These are phyloP conservation scores for Chrysopilus asiliformis DNA, from an alignment of 2,888 invertebrate species.

Conservation along the genomic window DNA sequence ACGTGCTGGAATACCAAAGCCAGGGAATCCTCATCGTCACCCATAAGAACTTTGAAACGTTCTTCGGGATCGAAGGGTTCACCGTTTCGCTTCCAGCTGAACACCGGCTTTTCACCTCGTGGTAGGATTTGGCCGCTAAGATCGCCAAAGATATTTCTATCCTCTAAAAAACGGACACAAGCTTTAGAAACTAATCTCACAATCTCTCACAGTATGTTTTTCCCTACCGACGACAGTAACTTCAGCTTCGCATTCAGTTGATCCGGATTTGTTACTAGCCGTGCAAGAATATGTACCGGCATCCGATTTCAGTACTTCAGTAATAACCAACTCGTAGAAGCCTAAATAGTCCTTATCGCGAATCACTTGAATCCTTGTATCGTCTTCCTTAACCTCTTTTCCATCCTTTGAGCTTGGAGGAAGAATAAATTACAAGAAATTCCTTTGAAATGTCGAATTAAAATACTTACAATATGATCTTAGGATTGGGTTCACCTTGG, in stretches of 20 bases:
- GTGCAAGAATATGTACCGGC: conserved; percentile 74
- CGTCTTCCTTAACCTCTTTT: conserved; percentile 51
- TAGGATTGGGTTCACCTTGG: conserved; percentile 77
- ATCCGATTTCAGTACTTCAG: conserved; percentile 62
- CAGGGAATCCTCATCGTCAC: conserved; percentile 84
- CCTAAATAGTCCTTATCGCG: conserved; percentile 66
- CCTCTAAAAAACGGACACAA: conserved; percentile 51
- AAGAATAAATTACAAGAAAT: conserved; percentile 5
- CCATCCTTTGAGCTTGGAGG: conserved; percentile 66
- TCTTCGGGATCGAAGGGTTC: conserved; percentile 78
- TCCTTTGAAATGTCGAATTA: background rate
- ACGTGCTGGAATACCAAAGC: conserved; percentile 90
- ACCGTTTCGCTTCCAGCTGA: conserved; percentile 79
- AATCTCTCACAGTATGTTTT: too few species aligned
- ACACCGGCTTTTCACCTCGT: conserved; percentile 62
- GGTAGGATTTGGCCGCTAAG: conserved; percentile 51
- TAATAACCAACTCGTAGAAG: conserved; percentile 77
- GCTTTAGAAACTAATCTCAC: background rate
- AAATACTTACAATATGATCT: conserved; percentile 72
- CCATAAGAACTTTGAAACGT: conserved; percentile 78
- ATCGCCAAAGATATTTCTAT: conserved; percentile 69
- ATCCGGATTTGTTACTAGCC: conserved; percentile 70
- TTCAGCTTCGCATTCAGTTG: conserved; percentile 56
- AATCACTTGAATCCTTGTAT: conserved; percentile 54
- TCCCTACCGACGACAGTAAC: conserved; percentile 70